phyloP scores from a whole-genome alignment of 35 echinoderm and acorn worm genomes.

The Hemicentrotus pulcherrimus region DNA sequence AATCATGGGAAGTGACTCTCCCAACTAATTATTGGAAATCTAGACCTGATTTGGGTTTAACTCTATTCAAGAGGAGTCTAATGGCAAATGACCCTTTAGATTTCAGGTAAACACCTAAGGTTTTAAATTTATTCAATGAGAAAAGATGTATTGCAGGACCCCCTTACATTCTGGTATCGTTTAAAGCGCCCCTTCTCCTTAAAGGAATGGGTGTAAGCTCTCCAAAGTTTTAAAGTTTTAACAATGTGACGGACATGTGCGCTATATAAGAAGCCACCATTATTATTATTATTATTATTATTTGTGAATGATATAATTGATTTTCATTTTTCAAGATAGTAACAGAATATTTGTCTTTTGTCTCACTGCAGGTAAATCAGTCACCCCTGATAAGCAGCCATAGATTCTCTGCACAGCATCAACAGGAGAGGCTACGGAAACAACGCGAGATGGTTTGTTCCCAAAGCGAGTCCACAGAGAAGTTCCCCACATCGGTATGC shows the following conservation, averaged over 20 bases:
- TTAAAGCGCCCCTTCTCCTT: not conserved
- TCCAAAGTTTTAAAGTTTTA: not conserved
- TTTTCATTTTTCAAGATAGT: not conserved
- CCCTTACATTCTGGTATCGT: no score
- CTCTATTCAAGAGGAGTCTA: no score
- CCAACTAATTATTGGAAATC: no score
- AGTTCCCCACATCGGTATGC: conserved; percentile 74
- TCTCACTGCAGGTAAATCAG: conserved; percentile 63
- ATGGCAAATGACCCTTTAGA: no score
- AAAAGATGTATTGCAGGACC: no score
- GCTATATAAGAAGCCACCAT: no score
- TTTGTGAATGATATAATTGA: not conserved
- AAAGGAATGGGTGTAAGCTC: not conserved
- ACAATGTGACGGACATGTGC: no score
- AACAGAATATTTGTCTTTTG: not conserved
- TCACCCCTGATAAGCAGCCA: conserved; percentile 65
- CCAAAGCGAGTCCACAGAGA: conserved; percentile 74
- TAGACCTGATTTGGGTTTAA: no score
- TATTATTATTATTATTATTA: not conserved
- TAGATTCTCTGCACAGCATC: conserved; percentile 62
- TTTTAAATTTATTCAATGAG: no score
- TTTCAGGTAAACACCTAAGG: no score
- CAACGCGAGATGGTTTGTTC: conserved; percentile 66
- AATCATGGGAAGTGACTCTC: no score
- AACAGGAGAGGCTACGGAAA: conserved; percentile 72